phyloP scores from a whole-genome alignment of 1,140 invertebrate species.

The Pentalonia nigronervosa region DNA sequence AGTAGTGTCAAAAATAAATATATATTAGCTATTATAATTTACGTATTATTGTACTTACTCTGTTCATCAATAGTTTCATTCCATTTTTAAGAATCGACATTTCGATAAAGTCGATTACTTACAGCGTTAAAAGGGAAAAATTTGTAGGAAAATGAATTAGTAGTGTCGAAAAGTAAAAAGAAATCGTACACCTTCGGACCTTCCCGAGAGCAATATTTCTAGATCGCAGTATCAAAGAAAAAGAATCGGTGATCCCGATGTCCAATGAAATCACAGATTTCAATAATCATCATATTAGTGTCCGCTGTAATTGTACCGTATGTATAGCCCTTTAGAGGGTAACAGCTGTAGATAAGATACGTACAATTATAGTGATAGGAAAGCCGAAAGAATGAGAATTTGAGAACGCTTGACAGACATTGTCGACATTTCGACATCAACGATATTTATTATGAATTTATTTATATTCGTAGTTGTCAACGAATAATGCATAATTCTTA shows the following conservation, averaged over 20 bases:
- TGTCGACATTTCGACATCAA: too few species aligned
- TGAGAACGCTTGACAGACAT: neutral
- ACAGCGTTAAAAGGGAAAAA: neutral
- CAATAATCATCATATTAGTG: neutral
- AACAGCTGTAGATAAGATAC: constrained; percentile 33
- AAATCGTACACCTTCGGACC: neutral
- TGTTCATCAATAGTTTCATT: constrained; percentile 46
- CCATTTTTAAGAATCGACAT: constrained; percentile 56
- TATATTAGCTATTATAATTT: neutral
- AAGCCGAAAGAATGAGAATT: neutral
- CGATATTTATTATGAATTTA: neutral
- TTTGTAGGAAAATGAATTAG: neutral
- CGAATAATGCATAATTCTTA: neutral
- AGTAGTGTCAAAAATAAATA: neutral
- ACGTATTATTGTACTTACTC: neutral
- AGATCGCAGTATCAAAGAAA: neutral
- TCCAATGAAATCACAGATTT: constrained; percentile 31
- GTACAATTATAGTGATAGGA: neutral
- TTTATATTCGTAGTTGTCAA: neutral
- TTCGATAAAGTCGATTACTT: neutral
- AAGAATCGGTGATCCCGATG: neutral
- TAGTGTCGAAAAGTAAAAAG: neutral
- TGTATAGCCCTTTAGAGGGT: constrained; percentile 15
- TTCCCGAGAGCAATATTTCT: neutral
- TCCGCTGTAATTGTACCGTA: neutral